phyloP scores from a whole-genome alignment of 2,113 vertebrate genomes.

The Psilopsiagon aymara region DNA sequence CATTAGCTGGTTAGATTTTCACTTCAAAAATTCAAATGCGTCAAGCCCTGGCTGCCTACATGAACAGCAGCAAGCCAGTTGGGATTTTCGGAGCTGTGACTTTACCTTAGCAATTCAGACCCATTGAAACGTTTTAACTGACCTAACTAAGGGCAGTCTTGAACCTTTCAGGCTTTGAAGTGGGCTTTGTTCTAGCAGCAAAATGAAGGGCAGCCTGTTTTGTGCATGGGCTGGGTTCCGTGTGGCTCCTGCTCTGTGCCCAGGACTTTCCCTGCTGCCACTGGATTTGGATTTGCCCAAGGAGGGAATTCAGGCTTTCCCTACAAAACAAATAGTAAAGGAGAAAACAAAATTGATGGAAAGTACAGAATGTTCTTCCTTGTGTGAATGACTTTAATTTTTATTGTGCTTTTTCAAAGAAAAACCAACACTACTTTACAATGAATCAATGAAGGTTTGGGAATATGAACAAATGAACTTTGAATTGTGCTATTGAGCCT shows the following conservation, averaged over 20 bases:
- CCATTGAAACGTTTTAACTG: neutral
- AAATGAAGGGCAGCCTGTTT: neutral
- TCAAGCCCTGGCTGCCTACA: neutral
- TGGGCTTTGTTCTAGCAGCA: neutral
- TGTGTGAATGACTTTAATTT: neutral
- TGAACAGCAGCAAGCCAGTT: neutral
- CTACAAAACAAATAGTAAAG: neutral
- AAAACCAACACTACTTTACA: neutral
- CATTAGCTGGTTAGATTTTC: neutral
- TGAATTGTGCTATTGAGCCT: neutral
- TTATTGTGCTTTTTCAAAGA: neutral
- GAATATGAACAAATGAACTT: neutral
- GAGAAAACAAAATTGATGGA: neutral
- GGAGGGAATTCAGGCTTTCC: neutral
- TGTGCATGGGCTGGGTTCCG: neutral
- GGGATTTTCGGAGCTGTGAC: neutral
- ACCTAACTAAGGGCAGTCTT: neutral
- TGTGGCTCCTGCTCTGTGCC: neutral
- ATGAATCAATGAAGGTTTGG: neutral
- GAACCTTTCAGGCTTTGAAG: neutral
- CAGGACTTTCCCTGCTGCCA: rapidly evolving
- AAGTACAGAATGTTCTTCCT: neutral
- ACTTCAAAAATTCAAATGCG: neutral
- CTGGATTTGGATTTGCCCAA: neutral
- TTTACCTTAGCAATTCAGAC: neutral